Percentiles rank a stretch among this genome's conserved stretches.
Evolutionary conservation across 2,888 invertebrate genomes (phyloP).

Genomic region (Chouioia cunea): DNA sequence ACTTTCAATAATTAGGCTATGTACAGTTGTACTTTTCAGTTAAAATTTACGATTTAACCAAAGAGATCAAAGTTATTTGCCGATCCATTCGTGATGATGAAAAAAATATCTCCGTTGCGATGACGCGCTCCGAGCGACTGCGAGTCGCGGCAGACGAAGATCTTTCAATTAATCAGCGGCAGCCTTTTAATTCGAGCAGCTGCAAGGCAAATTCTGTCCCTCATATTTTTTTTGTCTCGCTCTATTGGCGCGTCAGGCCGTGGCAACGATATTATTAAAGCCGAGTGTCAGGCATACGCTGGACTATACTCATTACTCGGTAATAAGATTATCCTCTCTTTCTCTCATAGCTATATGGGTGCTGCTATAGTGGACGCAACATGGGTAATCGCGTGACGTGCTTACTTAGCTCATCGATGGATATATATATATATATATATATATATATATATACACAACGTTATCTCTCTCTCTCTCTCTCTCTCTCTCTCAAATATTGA

Average conservation of each 20-base stretch:
- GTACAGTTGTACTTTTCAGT: no score
- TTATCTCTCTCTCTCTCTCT: no score
- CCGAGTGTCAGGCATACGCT: not conserved
- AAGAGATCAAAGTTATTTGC: no score
- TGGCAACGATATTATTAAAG: constrained; percentile 34
- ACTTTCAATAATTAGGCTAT: no score
- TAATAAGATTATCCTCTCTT: constrained; percentile 45
- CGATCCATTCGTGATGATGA: not conserved
- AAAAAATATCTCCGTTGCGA: not conserved
- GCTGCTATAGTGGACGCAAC: not conserved
- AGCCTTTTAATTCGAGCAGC: constrained; percentile 29
- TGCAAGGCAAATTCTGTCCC: not conserved
- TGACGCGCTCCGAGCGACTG: not conserved
- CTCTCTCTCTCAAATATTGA: constrained; percentile 37
- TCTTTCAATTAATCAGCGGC: constrained; percentile 36
- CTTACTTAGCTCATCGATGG: no score
- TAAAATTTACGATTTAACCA: no score
- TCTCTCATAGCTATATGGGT: no score
- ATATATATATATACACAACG: no score
- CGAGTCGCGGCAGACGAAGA: constrained; percentile 1
- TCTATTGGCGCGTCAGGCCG: not conserved
- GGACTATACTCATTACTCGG: constrained; percentile 30
- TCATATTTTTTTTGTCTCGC: not conserved
- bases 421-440: no score
- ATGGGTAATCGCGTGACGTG: no score